A percentile compares a stretch with the other conserved stretches of the same genome.
phyloP scores from a whole-genome alignment of 2,888 invertebrate genomes.

The Scrobipalpa costella region DNA sequence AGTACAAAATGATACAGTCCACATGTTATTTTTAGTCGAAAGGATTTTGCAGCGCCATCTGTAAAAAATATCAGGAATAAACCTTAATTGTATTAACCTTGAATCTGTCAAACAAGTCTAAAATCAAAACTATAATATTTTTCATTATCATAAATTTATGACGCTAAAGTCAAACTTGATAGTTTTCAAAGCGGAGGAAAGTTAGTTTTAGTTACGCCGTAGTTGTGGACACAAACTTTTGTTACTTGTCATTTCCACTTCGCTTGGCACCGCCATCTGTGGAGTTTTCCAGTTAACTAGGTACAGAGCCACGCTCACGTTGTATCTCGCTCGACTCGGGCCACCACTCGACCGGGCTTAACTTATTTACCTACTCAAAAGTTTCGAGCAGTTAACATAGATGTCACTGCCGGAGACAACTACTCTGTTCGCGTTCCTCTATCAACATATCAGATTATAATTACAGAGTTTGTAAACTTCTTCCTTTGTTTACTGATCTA shows the following conservation, averaged over 20 bases:
- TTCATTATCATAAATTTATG: too few relatives aligned
- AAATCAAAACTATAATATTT: too few relatives aligned
- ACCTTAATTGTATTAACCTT: background rate
- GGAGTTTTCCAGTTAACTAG: background rate
- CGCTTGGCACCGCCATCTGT: background rate
- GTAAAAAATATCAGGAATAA: background rate
- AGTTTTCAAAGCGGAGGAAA: too few relatives aligned
- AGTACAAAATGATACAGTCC: constrained; percentile 37
- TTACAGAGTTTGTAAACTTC: too few relatives aligned
- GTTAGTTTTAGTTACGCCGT: too few relatives aligned
- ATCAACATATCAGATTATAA: too few relatives aligned
- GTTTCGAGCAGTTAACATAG: background rate
- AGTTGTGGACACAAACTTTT: too few relatives aligned
- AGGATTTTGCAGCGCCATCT: constrained; percentile 23
- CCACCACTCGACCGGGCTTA: background rate
- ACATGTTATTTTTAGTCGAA: constrained; percentile 4
- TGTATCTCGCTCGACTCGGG: background rate
- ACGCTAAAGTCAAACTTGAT: too few relatives aligned
- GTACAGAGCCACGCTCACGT: background rate
- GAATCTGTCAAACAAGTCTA: background rate
- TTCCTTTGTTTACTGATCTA: too few relatives aligned
- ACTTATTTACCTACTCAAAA: background rate
- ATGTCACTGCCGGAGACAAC: background rate
- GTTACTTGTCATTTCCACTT: background rate
- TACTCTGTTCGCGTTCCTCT: background rate